Base-by-base conservation (phyloP, 2,888 invertebrate species). In the Himalopsyche tibetana region DNA sequence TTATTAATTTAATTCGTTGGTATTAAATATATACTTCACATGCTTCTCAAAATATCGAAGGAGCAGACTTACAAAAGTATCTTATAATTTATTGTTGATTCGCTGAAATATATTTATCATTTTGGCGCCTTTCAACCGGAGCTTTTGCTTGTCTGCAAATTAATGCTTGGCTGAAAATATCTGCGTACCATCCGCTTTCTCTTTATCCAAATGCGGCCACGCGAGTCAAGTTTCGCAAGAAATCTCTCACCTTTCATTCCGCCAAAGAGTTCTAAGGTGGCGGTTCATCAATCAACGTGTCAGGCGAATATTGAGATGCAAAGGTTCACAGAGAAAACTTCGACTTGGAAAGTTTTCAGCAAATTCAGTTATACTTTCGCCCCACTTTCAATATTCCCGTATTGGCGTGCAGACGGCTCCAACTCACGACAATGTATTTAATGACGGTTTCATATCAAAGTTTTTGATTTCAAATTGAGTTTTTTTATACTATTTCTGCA, bases 261-360 rank as follows among this genome's bases (percentile, higher is more conserved):
- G 42, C 11, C 28, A 45, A 81, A 81, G 45, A 81, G 81, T 81
- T 45, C 11, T 36, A 15, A 81, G 45, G 55, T 81, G 19, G 80
- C 36, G 80, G 80, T 84, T 84, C 84, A 84, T 84, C 84, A 84
- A 84, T 84, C 84, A 84, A 84, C 63, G 63, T 84, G 84, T 84
- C 84, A 69, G 55, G 42, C 63, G 81, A 81, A 84, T 81, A 84
- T 84, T 84, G 84, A 84, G 84, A 84, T 84, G 84, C 84, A 84
- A 84, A 84, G 82, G 45, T 63, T 69, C 40, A 55, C 51, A 40
- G 55, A 36, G 55, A 45, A 84, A 84, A 84, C 81, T 84, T 84
- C 12, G 36, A 36, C 74, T 36, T 74, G 74, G 15, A 74, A 74
- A 74, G 28, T 74, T 74, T 74, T 36, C 28, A 74, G 74, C 38